Evolutionary conservation across 1,140 invertebrate genomes (phyloP), one percentile per base, ranked within the genome.

Genomic region (Zaprionus ghesquierei): DNA sequence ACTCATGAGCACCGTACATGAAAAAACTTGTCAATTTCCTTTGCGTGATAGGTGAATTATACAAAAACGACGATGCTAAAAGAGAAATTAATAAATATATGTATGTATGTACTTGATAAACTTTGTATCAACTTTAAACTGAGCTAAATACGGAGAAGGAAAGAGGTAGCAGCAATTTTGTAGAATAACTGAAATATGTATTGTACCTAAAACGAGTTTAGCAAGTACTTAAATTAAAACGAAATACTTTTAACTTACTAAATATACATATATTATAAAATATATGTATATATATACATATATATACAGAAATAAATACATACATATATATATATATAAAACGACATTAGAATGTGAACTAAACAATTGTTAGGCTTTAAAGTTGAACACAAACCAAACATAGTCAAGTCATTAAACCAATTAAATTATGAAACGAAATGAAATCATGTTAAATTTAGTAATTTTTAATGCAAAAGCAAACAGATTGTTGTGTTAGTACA

Each of bases 11-110:
- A 92, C 73, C 90, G 91, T 76, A 92, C 90, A 92, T 92, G 90
- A 92, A 92, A 92, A 90, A 91, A 90, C 90, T 89, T 90, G 90
- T 92, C 90, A 92, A 92, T 92, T 92, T 90, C 89, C 77, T 91
- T 91, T 78, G 84, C 90, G 90, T 92, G 90, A 92, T 92, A 92
- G 86, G 87, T 92, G 79, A 92, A 89, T 75, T 87, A 87, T 91
- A 92, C 80, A 75, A 77, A 75, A 79, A 64, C 44, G 63, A 71
- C 55, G 77, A 79, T 72, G 66, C 64, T 72, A 62, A 81, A 66
- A 29, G 31, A 55, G 53, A 63, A 65, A 78, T 60, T 77, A 84
- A 74, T 51, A 66, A 69, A 56, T 61, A 75, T n/a, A n/a, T n/a
- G n/a, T n/a, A n/a, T 70, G 56, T 59, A 65, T 74, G 68, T 81